Conservation (phyloP, 1,140 invertebrate genomes). For the Drosophila persimilis region DNA sequence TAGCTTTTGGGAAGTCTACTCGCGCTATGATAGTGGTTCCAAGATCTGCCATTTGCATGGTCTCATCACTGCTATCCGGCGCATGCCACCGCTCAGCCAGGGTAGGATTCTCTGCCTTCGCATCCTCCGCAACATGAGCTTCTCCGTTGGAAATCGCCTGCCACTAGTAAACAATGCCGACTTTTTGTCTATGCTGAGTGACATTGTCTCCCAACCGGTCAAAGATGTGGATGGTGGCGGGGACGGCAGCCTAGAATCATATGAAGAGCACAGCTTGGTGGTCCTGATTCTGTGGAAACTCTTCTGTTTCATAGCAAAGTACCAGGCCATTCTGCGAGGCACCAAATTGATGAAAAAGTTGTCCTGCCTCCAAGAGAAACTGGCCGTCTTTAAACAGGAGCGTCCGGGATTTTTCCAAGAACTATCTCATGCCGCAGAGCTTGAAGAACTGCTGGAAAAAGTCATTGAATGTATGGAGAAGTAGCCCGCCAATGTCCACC, state of each 20-base stretch:
- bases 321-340: constrained; percentile 56
- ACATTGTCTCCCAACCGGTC: constrained; percentile 42
- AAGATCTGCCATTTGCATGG: constrained; percentile 55
- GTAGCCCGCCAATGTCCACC: not conserved
- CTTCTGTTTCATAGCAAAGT: constrained; percentile 65
- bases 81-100: constrained; percentile 11
- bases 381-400: constrained; percentile 12
- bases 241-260: constrained; percentile 7
- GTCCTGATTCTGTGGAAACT: constrained; percentile 66
- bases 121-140: constrained; percentile 78
- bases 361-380: constrained; percentile 22
- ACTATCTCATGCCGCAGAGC: constrained; percentile 15
- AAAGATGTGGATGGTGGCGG: not conserved
- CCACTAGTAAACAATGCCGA: constrained; percentile 38
- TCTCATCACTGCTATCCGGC: constrained; percentile 44
- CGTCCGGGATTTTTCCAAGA: not conserved
- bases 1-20: constrained; percentile 83
- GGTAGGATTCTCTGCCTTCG: constrained; percentile 49
- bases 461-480: constrained; percentile 19
- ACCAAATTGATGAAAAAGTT: constrained; percentile 62
- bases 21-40: constrained; percentile 81
- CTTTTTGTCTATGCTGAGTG: constrained; percentile 51
- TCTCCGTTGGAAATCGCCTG: constrained; percentile 50
- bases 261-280: constrained; percentile 61
- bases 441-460: constrained; percentile 17